Conservation (phyloP, 1,140 invertebrate genomes). For the Bombus cullumanus region DNA sequence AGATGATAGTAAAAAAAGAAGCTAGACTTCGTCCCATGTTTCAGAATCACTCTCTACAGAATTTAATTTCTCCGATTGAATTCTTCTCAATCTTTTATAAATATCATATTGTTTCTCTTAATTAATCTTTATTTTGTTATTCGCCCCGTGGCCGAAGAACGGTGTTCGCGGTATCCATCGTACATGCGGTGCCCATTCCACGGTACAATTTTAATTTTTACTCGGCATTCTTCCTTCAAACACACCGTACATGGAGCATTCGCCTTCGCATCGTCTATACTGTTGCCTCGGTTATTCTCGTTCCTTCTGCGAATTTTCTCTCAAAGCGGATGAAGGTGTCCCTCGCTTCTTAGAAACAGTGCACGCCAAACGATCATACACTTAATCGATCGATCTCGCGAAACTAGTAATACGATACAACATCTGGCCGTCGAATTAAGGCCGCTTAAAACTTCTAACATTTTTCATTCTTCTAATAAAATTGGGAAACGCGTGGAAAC, state of each 20-base stretch:
- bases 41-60: too few species aligned
- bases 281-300: constrained; percentile 4
- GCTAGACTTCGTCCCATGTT: too few species aligned
- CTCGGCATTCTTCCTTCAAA: constrained; percentile 4
- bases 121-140: constrained; percentile 57
- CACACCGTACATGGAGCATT: background rate
- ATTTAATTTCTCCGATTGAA: background rate
- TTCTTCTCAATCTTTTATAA: background rate
- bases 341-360: constrained; percentile 5
- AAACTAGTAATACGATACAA: background rate
- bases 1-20: too few species aligned
- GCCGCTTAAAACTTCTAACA: background rate
- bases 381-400: background rate
- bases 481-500: background rate
- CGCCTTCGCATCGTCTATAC: background rate
- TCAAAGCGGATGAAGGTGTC: background rate
- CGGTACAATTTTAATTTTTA: constrained; percentile 68
- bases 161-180: constrained; percentile 65
- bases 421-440: background rate
- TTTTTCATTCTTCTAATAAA: background rate
- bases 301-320: background rate
- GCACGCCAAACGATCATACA: background rate
- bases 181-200: constrained; percentile 65
- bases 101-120: background rate
- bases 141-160: constrained; percentile 54